phyloP scores from a whole-genome alignment of 2,888 invertebrate genomes.

The Amphipoea oculea region DNA sequence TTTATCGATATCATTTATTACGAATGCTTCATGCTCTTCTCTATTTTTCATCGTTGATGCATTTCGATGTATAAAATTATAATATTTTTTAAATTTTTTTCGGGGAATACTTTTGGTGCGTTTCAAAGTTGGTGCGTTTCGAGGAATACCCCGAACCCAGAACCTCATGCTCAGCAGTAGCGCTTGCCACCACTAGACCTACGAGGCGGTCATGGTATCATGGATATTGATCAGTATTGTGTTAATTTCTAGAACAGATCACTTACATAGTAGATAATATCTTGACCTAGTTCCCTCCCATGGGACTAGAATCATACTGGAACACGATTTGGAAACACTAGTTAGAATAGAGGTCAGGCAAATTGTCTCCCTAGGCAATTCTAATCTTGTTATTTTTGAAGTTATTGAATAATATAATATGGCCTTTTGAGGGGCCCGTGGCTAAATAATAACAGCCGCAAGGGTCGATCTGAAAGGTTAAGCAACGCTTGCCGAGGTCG shows the following conservation, averaged over 20 bases:
- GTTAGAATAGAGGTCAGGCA: constrained; percentile 8
- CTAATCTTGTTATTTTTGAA: neutral
- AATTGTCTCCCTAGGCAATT: neutral
- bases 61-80: too few relatives aligned
- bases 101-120: too few relatives aligned
- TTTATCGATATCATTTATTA: too few relatives aligned
- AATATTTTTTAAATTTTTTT: too few relatives aligned
- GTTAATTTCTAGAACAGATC: constrained; percentile 9
- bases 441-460: neutral
- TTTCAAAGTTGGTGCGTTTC: too few relatives aligned
- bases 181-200: neutral
- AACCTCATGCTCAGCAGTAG: too few relatives aligned
- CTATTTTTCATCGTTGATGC: too few relatives aligned
- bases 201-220: neutral
- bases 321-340: constrained; percentile 3
- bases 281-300: neutral
- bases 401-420: neutral
- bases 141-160: neutral
- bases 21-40: too few relatives aligned
- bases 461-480: neutral
- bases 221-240: neutral
- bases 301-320: constrained; percentile 10
- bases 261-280: constrained; percentile 1
- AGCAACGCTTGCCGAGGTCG: neutral
- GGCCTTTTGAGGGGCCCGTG: neutral